Conservation (phyloP, 1,140 invertebrate species). For the Pseudomyrmex concolor region DNA sequence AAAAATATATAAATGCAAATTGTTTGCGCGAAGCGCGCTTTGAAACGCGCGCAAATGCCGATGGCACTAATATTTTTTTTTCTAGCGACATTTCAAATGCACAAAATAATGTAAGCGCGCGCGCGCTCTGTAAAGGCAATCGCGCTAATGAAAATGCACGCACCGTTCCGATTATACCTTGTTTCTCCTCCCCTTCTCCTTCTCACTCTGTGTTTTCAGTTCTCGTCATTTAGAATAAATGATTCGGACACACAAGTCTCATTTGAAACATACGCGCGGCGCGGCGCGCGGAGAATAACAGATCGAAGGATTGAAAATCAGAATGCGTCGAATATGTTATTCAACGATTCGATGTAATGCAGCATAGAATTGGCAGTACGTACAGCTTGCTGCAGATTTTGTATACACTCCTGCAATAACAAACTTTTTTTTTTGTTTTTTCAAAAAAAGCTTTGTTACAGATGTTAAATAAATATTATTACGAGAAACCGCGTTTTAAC, state of each 20-base stretch:
- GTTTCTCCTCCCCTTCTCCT: too few species aligned
- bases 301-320: slow-evolving; percentile 44
- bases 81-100: background rate
- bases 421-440: background rate
- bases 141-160: slow-evolving; percentile 28
- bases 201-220: slow-evolving; percentile 8
- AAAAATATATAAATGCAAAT: background rate
- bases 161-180: slow-evolving; percentile 2
- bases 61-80: slow-evolving; percentile 32
- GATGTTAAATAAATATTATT: background rate
- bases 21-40: slow-evolving; percentile 16
- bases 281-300: background rate
- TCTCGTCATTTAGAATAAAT: slow-evolving; percentile 23
- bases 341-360: slow-evolving; percentile 16
- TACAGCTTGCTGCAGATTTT: slow-evolving; percentile 16
- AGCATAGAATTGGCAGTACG: background rate
- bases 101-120: background rate
- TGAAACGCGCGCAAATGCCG: background rate
- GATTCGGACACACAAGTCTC: slow-evolving; percentile 25
- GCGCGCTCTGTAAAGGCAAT: slow-evolving; percentile 34
- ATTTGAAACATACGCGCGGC: background rate
- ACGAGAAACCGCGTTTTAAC: too few species aligned
- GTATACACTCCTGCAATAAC: background rate
- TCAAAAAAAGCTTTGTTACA: background rate
- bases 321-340: slow-evolving; percentile 11